Base-by-base conservation (phyloP, 2,888 invertebrate species). In the Chromoteleia sp. region DNA sequence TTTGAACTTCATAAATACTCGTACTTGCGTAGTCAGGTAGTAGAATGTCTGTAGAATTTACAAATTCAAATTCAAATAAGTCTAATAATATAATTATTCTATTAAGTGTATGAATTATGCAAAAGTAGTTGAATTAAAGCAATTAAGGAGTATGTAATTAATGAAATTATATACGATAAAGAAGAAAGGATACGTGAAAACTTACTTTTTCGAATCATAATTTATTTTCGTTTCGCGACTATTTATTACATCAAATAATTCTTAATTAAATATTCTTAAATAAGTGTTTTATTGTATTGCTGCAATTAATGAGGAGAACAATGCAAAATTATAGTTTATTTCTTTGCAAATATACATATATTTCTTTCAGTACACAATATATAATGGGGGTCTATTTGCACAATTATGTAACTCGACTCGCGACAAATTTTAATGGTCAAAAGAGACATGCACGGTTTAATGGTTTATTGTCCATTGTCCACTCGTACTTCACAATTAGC, bases 401-500 rank as follows among this genome's bases (percentile, higher is more conserved):
- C 52, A 79, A 80, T 80, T 80, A 74, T 68, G 79, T 80, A 74
- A 80, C 45, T 74, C 56, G 33, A 80, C 19, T 80, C 56, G 79
- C 48, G 79, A 74, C 56, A 80, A 61, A 74, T 74, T 68, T 48
- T 48, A 63, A 80, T 75, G 41, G 45, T 12, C 10, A 6, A 56
- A 63, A 70, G 15, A 33, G 70, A 70, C 58, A 70, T 52, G 74
- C 79, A 67, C 50, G 43, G 61, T 75, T 75, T 68, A 68, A 70
- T 68, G 70, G 63, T 70, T 70, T 80, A 80, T 80, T 75, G 74
- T 80, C 41, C 63, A 80, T 80, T 80, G 80, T 80, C 68, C 43
- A 56, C 43, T 80, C 41, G 10, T 75, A 63, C 15, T 65, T 41
- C 10, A 39, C 17, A 70, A 75, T 75, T 68, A 79, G 61, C 36